Evolutionary conservation across 2,113 vertebrate species (phyloP).

Genomic region (Pitta sordida): DNA sequence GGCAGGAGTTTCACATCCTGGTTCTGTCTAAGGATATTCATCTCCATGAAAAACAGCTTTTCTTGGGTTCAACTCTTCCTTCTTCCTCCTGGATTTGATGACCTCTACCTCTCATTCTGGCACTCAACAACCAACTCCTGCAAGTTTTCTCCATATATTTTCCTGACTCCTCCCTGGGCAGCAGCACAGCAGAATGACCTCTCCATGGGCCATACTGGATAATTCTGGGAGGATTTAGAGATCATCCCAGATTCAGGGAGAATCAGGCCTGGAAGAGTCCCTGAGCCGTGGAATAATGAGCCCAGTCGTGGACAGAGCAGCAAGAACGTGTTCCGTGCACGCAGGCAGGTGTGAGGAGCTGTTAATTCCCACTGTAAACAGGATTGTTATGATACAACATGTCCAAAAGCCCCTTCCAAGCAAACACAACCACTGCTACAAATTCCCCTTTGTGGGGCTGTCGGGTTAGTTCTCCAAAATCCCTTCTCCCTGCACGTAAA

Average conservation of each 20-base stretch:
- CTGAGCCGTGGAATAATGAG: neutral
- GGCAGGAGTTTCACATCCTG: neutral
- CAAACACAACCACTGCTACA: neutral
- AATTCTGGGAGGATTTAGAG: neutral
- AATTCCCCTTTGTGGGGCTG: neutral
- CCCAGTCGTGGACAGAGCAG: neutral
- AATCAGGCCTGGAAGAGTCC: neutral
- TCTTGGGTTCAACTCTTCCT: neutral
- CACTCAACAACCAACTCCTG: neutral
- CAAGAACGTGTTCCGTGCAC: neutral
- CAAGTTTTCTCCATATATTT: neutral
- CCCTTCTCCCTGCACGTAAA: neutral
- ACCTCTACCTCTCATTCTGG: neutral
- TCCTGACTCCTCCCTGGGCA: neutral
- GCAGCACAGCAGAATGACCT: fast-evolving
- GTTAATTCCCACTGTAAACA: slow-evolving; percentile 32
- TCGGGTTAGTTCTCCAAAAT: neutral
- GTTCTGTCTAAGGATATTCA: neutral
- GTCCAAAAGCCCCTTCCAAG: slow-evolving; percentile 14
- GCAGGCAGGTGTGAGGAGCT: neutral
- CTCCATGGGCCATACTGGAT: neutral
- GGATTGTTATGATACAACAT: neutral
- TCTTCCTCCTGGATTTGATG: neutral
- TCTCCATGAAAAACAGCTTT: neutral
- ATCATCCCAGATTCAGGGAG: neutral